phyloP scores from a whole-genome alignment of 2,113 vertebrate genomes.

The Semnopithecus entellus region DNA sequence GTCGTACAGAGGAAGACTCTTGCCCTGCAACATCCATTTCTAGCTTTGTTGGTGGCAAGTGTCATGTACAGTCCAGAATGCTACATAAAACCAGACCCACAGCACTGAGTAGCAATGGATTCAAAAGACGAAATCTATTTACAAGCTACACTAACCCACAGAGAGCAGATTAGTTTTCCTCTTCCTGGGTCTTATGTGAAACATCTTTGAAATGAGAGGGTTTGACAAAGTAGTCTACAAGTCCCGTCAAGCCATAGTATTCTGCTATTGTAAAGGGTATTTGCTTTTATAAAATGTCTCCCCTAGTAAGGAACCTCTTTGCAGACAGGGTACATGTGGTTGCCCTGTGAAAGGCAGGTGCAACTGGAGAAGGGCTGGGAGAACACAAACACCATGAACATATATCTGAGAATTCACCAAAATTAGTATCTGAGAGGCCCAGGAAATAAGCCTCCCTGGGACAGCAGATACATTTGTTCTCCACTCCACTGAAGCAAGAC shows the following conservation, averaged over 20 bases:
- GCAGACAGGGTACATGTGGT: not conserved
- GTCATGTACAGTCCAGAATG: fast-evolving
- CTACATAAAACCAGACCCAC: not conserved
- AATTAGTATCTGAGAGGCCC: not conserved
- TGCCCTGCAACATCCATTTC: not conserved
- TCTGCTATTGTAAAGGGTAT: not conserved
- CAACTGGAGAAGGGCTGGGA: not conserved
- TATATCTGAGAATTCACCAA: not conserved
- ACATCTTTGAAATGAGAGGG: not conserved
- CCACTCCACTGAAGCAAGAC: not conserved
- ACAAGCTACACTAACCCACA: no score
- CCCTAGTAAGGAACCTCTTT: not conserved
- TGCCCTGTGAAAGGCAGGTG: not conserved
- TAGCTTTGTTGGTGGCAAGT: fast-evolving
- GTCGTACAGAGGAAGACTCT: not conserved
- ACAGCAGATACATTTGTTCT: not conserved
- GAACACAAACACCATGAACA: not conserved
- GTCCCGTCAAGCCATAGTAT: not conserved
- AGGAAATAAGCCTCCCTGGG: not conserved
- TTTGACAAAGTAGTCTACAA: not conserved
- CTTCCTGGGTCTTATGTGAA: not conserved
- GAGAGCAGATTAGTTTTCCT: not conserved
- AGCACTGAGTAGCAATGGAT: not conserved
- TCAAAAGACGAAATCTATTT: not conserved
- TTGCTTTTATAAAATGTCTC: not conserved